These are phyloP conservation scores for Elachura formosa DNA, from an alignment of 2,113 vertebrate species.

Conservation along the genomic window DNA sequence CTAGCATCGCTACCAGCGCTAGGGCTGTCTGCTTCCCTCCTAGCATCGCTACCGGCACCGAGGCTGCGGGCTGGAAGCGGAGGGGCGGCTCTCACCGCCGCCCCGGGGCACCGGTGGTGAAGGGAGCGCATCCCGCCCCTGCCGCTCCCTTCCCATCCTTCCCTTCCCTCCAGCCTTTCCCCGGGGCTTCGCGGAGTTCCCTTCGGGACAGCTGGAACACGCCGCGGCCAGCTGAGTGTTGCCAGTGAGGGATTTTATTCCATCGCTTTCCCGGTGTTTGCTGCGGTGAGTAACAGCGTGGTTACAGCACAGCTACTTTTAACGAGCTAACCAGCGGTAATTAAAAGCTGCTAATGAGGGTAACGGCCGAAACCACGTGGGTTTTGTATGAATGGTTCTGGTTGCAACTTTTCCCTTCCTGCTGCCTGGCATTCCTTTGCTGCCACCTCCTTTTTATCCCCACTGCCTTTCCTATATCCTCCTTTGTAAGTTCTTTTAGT, in stretches of 20 bases:
- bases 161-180: fast-evolving
- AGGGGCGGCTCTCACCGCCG: background rate
- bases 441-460: background rate
- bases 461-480: background rate
- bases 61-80: background rate
- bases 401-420: background rate
- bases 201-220: background rate
- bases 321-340: background rate
- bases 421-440: background rate
- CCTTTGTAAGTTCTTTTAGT: too few species aligned
- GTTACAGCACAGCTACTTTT: fast-evolving
- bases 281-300: too few species aligned
- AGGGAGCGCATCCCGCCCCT: background rate
- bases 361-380: fast-evolving
- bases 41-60: background rate
- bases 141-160: too few species aligned
- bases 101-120: background rate
- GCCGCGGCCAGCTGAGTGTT: background rate
- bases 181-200: fast-evolving
- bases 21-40: too few species aligned
- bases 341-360: background rate
- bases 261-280: fast-evolving
- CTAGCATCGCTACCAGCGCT: too few species aligned
- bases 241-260: fast-evolving
- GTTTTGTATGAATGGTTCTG: too few species aligned